Evolutionary conservation across 2,888 invertebrate species (phyloP), one percentile per base, ranked within the genome.

Genomic region (Uloborus plumipes): DNA sequence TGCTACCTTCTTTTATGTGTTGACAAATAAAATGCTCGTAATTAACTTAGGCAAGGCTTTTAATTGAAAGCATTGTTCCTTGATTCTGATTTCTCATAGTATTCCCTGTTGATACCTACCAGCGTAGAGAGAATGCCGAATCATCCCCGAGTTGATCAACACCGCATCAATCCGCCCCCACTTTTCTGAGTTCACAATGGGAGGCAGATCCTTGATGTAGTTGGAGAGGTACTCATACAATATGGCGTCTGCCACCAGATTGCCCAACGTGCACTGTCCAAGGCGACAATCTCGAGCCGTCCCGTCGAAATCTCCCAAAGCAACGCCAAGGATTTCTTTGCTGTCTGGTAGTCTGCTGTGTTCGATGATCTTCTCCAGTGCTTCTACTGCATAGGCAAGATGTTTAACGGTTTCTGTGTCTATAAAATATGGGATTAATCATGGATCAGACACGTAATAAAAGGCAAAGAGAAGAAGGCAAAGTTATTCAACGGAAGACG

Each of bases 221-320:
- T 62, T 69, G 18, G 49, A 13, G 1, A 39, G 31, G 62, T 77
- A 85, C 3, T 58, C 47, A 1, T 79, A 15, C 39, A 85, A 78
- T 89, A 94, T 92, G 0, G 95, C 92, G 87, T 96, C 96, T 0
- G 94, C 89, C 70, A 95, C 91, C 18, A 95, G 88, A 89, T 95
- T 95, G 2, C 95, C 97, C 86, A 96, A 90, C 88, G 95, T 95
- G 88, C 97, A 97, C 89, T 97, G 97, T 50, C 86, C 85, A 22
- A 91, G 87, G 58, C 95, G 91, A 88, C 97, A 97, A 0, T 89
- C 55, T 2, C 67, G 51, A 18, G 61, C 20, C 20, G 20, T 71
- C 2, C 71, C 71, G 15, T 73, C 67, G 22, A 79, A 49, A 22
- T 59, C 22, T 13, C 2, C 11, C 2, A 15, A 13, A 0, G 67